phyloP scores from a whole-genome alignment of 2,113 vertebrate species.

The Empidonax traillii region DNA sequence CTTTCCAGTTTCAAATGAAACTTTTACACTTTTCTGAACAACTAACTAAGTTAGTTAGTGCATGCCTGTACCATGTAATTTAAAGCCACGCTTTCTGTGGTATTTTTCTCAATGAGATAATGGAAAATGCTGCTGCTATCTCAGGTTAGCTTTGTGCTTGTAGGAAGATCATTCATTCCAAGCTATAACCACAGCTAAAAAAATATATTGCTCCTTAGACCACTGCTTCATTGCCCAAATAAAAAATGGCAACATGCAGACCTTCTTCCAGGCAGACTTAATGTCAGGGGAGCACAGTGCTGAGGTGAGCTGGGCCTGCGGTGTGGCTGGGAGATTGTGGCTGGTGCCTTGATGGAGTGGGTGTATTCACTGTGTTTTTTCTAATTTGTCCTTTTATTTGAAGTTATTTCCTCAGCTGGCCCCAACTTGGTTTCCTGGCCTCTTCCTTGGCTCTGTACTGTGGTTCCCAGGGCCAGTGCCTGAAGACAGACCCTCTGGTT shows the following conservation, averaged over 20 bases:
- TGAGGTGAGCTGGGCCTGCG: not conserved
- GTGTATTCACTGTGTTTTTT: not conserved
- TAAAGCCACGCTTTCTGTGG: not conserved
- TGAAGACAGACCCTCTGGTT: not conserved
- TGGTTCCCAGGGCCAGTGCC: not conserved
- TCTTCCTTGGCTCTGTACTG: not conserved
- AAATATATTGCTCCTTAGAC: conserved; percentile 18
- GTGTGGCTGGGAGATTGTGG: not conserved
- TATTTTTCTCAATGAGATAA: not conserved
- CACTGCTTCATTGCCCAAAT: not conserved
- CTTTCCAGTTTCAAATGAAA: not conserved
- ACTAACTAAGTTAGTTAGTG: not conserved
- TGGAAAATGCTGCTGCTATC: not conserved
- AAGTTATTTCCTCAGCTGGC: not conserved
- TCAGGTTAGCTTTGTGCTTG: not conserved
- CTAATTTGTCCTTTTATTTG: not conserved
- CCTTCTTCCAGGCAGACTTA: not conserved
- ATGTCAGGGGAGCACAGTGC: not conserved
- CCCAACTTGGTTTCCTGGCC: not conserved
- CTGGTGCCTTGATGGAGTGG: not conserved
- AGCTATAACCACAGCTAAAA: conserved; percentile 14
- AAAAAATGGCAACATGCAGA: not conserved
- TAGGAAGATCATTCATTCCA: conserved; percentile 28
- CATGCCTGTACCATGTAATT: not conserved
- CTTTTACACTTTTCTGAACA: not conserved